Evolutionary conservation across 2,797 vertebrate genomes (phyloP).

Genomic region (Hyperoplus immaculatus): DNA sequence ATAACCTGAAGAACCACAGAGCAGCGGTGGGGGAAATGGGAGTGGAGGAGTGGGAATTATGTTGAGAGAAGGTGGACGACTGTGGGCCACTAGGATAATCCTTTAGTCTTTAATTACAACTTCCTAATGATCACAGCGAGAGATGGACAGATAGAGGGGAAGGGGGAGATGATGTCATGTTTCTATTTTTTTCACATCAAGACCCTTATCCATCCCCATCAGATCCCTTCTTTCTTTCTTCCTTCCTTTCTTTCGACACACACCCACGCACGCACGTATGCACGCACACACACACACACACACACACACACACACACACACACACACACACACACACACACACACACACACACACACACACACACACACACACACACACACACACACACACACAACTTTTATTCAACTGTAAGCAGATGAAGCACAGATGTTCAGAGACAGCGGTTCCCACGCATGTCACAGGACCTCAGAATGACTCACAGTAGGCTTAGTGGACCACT

Average conservation of each 20-base stretch:
- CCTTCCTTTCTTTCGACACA: not conserved
- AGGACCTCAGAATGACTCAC: slow-evolving; percentile 19
- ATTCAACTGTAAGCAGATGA: slow-evolving; percentile 54
- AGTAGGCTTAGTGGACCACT: slow-evolving; percentile 4
- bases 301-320: not conserved
- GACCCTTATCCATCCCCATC: slow-evolving; percentile 35
- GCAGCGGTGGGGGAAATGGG: slow-evolving; percentile 43
- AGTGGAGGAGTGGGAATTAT: slow-evolving; percentile 62
- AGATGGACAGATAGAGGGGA: slow-evolving; percentile 44
- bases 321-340: slow-evolving; percentile 36
- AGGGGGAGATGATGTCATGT: slow-evolving; percentile 50
- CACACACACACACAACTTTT: slow-evolving; percentile 40
- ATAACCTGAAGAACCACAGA: slow-evolving; percentile 63
- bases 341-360: slow-evolving; percentile 31
- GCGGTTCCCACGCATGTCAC: slow-evolving; percentile 37
- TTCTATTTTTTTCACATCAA: slow-evolving; percentile 27
- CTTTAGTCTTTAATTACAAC: slow-evolving; percentile 83
- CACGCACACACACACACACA: not conserved
- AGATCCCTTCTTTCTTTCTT: not conserved
- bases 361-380: slow-evolving; percentile 33
- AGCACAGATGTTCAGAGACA: slow-evolving; percentile 64
- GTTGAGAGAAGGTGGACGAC: slow-evolving; percentile 74
- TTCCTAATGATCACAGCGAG: slow-evolving; percentile 76
- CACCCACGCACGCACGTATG: not conserved
- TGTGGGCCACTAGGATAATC: slow-evolving; percentile 75